These are phyloP conservation scores for Limanda limanda DNA, from an alignment of 2,113 vertebrate species.

Conservation along the genomic window DNA sequence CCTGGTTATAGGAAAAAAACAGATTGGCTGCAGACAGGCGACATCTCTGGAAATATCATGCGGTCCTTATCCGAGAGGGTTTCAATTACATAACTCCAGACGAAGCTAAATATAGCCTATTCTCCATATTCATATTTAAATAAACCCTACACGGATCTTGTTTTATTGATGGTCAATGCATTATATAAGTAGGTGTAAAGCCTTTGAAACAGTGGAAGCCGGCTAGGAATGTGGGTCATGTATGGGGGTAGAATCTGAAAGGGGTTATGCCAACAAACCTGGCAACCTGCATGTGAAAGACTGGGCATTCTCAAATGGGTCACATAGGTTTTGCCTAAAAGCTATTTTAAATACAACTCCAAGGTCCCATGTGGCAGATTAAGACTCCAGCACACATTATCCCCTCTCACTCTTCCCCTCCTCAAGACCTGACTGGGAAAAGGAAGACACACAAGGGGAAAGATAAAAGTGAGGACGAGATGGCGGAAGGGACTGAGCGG, in stretches of 20 bases:
- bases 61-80: conserved; percentile 35
- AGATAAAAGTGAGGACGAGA: conserved; percentile 8
- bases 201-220: conserved; percentile 33
- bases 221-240: conserved; percentile 29
- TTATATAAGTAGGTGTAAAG: conserved; percentile 54
- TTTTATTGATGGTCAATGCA: conserved; percentile 73
- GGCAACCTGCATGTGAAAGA: conserved; percentile 40
- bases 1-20: conserved; percentile 39
- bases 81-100: conserved; percentile 71
- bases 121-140: conserved; percentile 76
- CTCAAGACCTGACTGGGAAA: conserved; percentile 45
- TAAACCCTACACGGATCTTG: conserved; percentile 67
- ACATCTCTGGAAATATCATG: conserved; percentile 54
- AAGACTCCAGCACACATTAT: conserved; percentile 59
- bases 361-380: conserved; percentile 66
- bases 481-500: conserved; percentile 1
- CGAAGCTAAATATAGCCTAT: conserved; percentile 72
- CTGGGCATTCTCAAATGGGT: conserved; percentile 49
- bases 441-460: conserved; percentile 30
- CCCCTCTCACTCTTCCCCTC: conserved; percentile 31
- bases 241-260: conserved; percentile 16
- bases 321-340: conserved; percentile 52
- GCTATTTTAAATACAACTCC: conserved; percentile 64
- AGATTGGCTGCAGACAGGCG: conserved; percentile 35
- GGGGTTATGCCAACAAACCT: conserved; percentile 26